Evolutionary conservation across 2,113 vertebrate species (phyloP), one percentile per base, ranked within the genome.

Genomic region (Ciconia maguari): DNA sequence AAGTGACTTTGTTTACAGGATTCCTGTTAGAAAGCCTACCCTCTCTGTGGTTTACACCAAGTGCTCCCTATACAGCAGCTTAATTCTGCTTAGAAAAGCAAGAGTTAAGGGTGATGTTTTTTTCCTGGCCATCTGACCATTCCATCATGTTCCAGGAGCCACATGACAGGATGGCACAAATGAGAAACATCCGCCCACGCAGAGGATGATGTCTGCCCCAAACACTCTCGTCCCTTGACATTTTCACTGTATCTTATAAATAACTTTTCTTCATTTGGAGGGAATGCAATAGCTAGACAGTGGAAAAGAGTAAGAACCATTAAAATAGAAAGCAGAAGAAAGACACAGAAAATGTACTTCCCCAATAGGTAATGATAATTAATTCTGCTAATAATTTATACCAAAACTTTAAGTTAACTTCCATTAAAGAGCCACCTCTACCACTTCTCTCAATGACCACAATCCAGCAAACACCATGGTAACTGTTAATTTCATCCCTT

Each of bases 161-260:
- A 87, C 81, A 85, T 95, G 95, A 97, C 91, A 83, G 76, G 89
- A 93, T 95, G 93, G 95, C 88, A 96, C 62, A 93, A 94, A 89
- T 3, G 22, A 87, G 93, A 95, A 94, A 91, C 71, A 91, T 83
- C 77, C n/a, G 0, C 91, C 94, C 81, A 95, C 70, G 3, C 75
- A 70, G 77, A 71, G 48, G 36, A 89, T 79, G 83, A 93, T 91
- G 80, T 96, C 80, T 95, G 74, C 46, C 68, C 54, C 69, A 64
- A 85, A 79, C 4, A 1, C 87, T 81, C 66, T 89, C 8, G 5
- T 94, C 66, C 70, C 66, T 72, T 97, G 89, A 89, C 87, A 88
- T 97, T 95, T 94, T 94, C 70, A n/a, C 78, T 91, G 9, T 20
- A 16, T 83, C 38, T 76, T 94, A 89, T 42, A 90, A 92, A 79